Base-by-base conservation (phyloP, 1,140 invertebrate genomes). In the Daktulosphaira vitifoliae region DNA sequence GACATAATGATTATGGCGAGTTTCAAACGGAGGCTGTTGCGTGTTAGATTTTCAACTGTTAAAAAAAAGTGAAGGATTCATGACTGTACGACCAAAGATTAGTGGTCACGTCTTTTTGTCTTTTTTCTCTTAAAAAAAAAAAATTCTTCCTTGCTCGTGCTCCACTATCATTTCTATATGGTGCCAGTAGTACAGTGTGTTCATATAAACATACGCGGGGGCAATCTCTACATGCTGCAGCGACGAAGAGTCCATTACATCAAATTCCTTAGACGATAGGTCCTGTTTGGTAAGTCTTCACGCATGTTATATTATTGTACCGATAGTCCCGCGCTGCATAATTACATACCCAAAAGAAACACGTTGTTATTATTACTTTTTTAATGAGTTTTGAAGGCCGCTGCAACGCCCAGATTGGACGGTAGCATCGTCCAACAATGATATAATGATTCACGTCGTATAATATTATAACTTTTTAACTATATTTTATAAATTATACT, bases 341-440 rank as follows among this genome's bases (percentile, higher is more conserved):
- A 42, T 42, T 56, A 56, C n/a, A 29, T 50, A 50, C 22, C 13
- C 22, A 16, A 7, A 15, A 13, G 53, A 8, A 5, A 33, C 20
- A 42, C 23, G 53, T 42, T 56, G 18, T 56, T 56, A 18, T 53
- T 53, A 38, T 56, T 56, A 56, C 37, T 39, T 50, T 56, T 56
- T 44, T 39, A 56, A 56, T 56, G 53, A 56, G 53, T 44, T 56
- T 56, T n/a, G 22, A 44, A 42, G 23, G 39, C n/a, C 23, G 16
- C 8, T 3, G 37, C 42, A 22, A 56, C 53, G 53, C 53, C 38
- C 53, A 56, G n/a, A 42, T 56, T n/a, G 38, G 53, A 42, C 53
- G 38, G 53, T 56, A 56, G 53, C 53, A 56, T 44, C 38, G 39
- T 16, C 9, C 39, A 16, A 15, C 9, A 16, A 15, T 15, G n/a